Base-by-base conservation (phyloP, 2,888 invertebrate species). In the Frankliniella intonsa region DNA sequence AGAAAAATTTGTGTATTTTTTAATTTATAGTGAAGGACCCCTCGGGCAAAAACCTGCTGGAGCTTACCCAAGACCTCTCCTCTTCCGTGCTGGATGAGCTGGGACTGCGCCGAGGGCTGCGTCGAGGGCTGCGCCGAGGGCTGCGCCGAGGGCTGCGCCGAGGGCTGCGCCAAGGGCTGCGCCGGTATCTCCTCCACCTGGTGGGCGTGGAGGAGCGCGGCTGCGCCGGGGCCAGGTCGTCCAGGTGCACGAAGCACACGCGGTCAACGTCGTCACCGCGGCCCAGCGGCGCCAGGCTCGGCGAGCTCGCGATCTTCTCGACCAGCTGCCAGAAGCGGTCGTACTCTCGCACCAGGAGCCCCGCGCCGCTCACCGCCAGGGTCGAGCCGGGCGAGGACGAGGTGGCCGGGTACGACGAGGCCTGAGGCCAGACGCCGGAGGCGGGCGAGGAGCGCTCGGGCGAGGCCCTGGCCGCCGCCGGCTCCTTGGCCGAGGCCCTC, bases 321-420 rank as follows among this genome's bases (percentile, higher is more conserved):
- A 76, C 69, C 69, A 76, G 69, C 69, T 76, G 22, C 69, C 69
- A 76, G 69, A 76, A 76, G 25, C 69, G 69, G 69, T 76, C 69
- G 25, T 25, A 76, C 69, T 62, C 62, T 17, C 62, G 62, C 62
- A 62, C 62, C 62, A 62, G 62, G 12, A 25, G 8, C 1, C 69
- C 69, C 69, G 25, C 25, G 22, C 22, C 17, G 62, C 17, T 17
- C 12, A 55, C 55, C 55, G 17, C 55, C 62, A 14, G n/a, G 62
- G 62, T n/a, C 62, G 62, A n/a, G 19, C 19, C 17, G 5, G 62
- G 62, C 62, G 62, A n/a, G 62, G 17, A n/a, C n/a, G 62, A 10
- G 62, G 38, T 38, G 38, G 38, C 38, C 38, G 38, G 38, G 38
- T 38, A 38, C 38, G 38, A 38, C 38, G 38, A 38, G 38, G 5